phyloP scores from a whole-genome alignment of 2,113 vertebrate genomes.

The Pimephales promelas region DNA sequence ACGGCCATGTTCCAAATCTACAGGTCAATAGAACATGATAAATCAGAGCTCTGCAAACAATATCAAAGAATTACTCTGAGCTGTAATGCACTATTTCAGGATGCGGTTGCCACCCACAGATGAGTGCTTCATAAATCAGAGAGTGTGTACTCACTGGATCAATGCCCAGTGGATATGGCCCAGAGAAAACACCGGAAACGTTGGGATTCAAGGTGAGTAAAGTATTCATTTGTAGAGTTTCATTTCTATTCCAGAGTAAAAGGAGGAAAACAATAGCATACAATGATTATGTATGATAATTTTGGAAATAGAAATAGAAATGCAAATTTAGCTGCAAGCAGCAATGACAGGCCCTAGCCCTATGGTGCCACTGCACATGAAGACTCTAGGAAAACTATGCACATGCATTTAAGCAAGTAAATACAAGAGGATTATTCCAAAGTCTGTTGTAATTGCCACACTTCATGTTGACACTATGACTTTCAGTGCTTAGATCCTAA shows the following conservation, averaged over 20 bases:
- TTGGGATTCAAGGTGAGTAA: conserved; percentile 87
- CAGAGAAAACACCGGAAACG: conserved; percentile 87
- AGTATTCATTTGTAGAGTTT: conserved; percentile 72
- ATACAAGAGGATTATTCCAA: background rate
- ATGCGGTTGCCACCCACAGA: background rate
- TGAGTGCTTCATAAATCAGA: conserved; percentile 2
- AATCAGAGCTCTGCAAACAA: background rate
- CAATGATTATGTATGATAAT: background rate
- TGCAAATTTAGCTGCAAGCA: background rate
- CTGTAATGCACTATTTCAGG: background rate
- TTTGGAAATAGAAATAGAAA: background rate
- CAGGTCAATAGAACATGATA: background rate
- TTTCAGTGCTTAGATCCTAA: background rate
- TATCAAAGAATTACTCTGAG: background rate
- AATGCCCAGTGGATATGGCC: conserved; percentile 92
- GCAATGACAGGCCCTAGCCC: background rate
- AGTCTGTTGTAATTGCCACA: background rate
- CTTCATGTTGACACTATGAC: background rate
- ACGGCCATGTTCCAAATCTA: conserved; percentile 96
- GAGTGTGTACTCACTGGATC: conserved; percentile 84
- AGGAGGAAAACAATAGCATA: background rate
- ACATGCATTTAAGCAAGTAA: background rate
- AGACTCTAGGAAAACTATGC: background rate
- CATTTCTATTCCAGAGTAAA: conserved; percentile 66
- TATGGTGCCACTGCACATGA: background rate